Evolutionary conservation across 2,113 vertebrate species (phyloP), one percentile per base, ranked within the genome.

Genomic region (Mastomys coucha): DNA sequence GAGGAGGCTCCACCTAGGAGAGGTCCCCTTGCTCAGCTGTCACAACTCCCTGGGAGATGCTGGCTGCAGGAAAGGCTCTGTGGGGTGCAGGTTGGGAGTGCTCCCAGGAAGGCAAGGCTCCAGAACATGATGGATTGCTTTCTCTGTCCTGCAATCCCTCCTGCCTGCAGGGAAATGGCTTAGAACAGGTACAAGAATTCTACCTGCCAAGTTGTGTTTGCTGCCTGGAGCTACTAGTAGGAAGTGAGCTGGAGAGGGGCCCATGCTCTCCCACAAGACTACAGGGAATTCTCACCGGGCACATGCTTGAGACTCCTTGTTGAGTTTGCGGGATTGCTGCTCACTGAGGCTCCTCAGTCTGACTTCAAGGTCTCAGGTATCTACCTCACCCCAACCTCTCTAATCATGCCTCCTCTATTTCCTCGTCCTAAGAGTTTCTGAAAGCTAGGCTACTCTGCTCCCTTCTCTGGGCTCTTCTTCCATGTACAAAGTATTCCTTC

Each of bases 111-210:
- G 65, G 53, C 49, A 28, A 86, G 95, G 67, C 45, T 86, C 73
- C 85, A 76, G 26, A 16, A 82, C 20, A 45, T 94, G 94, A 98
- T 75, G 67, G 94, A 97, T 77, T 42, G 70, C 65, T 97, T 94
- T 91, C 87, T 17, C 26, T 16, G 24, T 45, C 13, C 75, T 36
- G 82, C 53, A 75, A 12, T 65, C 51, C 87, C 36, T 95, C 86
- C 91, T 97, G 89, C 80, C 89, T 91, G 85, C 51, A 89, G 39
- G 81, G 95, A 97, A 93, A 94, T 67, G 91, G 89, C 95, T 97
- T 91, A 95, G 69, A 91, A 93, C 60, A 97, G 91, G 53, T 84
- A 63, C 73, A 96, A 85, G 91, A 88, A 92, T 82, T 86, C 78
- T 72, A 82, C 80, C 75, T 90, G 91, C 49, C 73, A 86, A 94